Evolutionary conservation across 2,113 vertebrate species (phyloP).

Genomic region (Myxocyprinus asiaticus): DNA sequence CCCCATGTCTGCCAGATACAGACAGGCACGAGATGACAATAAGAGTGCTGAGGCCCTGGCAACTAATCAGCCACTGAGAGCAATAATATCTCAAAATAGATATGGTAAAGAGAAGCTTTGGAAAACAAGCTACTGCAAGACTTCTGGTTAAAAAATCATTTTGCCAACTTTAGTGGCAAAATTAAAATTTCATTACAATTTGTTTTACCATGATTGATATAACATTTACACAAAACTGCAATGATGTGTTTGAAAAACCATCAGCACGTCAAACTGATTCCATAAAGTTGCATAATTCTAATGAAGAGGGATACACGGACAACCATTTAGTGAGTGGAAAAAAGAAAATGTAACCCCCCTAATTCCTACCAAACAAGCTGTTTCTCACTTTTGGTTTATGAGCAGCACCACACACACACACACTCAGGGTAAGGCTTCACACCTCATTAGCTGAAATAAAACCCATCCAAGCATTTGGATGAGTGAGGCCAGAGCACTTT

Average conservation of each 20-base stretch:
- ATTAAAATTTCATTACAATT: background rate
- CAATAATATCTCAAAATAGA: slow-evolving; percentile 23
- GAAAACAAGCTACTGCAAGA: background rate
- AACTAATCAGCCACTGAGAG: slow-evolving; percentile 26
- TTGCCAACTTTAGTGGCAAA: background rate
- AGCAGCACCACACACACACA: slow-evolving; percentile 78
- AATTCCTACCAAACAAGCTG: slow-evolving; percentile 64
- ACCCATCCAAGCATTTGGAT: slow-evolving; percentile 84
- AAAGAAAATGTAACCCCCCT: slow-evolving; percentile 35
- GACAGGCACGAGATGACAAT: slow-evolving; percentile 42
- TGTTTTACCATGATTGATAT: background rate
- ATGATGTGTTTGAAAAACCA: background rate
- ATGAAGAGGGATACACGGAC: background rate
- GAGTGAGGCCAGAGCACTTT: slow-evolving; percentile 27
- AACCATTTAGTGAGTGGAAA: slow-evolving; percentile 18
- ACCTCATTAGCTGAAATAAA: slow-evolving; percentile 90
- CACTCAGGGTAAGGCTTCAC: slow-evolving; percentile 82
- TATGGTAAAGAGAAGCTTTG: background rate
- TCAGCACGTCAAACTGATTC: background rate
- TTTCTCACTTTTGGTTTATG: slow-evolving; percentile 84
- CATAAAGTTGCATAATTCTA: background rate
- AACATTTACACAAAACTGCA: background rate
- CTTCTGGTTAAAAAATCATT: background rate
- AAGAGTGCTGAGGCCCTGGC: slow-evolving; percentile 44
- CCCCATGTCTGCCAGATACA: slow-evolving; percentile 52